Evolutionary conservation across 2,113 vertebrate species (phyloP).

Genomic region (Megalops atlanticus): DNA sequence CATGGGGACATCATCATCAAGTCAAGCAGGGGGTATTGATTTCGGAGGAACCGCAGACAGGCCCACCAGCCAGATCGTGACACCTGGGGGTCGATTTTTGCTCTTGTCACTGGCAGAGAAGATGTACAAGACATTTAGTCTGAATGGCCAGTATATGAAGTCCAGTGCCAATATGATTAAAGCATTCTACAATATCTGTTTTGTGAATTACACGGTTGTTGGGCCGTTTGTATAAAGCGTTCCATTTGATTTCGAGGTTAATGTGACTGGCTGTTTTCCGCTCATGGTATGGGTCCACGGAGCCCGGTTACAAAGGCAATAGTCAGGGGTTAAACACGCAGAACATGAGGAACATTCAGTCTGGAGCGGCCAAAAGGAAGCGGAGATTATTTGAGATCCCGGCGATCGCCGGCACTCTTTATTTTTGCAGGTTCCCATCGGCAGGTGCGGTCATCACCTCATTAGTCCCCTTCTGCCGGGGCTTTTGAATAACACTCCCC

Average conservation of each 20-base stretch:
- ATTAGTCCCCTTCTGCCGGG: background rate
- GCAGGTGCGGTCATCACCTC: slow-evolving; percentile 19
- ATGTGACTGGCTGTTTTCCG: background rate
- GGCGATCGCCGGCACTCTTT: background rate
- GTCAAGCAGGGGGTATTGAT: background rate
- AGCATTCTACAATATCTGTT: background rate
- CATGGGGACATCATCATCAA: background rate
- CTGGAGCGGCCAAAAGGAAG: background rate
- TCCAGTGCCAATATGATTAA: background rate
- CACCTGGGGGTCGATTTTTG: background rate
- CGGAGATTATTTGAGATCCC: background rate
- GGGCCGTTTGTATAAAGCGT: background rate
- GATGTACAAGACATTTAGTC: background rate
- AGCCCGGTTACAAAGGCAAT: background rate
- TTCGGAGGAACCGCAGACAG: background rate
- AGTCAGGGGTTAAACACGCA: background rate
- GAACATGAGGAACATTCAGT: background rate
- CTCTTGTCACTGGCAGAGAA: background rate
- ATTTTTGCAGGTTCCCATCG: slow-evolving; percentile 8
- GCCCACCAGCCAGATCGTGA: background rate
- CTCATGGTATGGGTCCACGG: background rate
- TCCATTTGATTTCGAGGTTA: background rate
- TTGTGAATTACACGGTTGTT: background rate
- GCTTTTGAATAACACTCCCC: background rate
- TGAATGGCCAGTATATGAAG: background rate